phyloP scores from a whole-genome alignment of 2,113 vertebrate genomes.

The Mesoclemmys tuberculata region DNA sequence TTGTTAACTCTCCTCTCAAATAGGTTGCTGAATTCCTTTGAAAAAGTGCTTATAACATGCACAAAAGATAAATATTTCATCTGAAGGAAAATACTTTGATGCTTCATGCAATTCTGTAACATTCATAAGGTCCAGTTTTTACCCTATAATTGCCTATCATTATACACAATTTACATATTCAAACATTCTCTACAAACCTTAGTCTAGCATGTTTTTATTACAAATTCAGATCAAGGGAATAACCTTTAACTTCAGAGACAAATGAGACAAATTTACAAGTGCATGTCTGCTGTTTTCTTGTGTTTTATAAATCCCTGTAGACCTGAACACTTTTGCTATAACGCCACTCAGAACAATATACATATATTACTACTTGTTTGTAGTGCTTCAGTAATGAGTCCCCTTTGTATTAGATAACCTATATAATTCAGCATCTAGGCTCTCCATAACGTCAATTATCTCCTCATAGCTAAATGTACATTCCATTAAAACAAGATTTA shows the following conservation, averaged over 20 bases:
- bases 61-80: slow-evolving; percentile 68
- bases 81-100: slow-evolving; percentile 70
- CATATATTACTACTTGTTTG: slow-evolving; percentile 87
- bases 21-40: slow-evolving; percentile 65
- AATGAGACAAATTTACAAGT: slow-evolving; percentile 89
- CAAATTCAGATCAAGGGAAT: slow-evolving; percentile 90
- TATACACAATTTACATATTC: slow-evolving; percentile 87
- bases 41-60: slow-evolving; percentile 60
- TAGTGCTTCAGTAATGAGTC: slow-evolving; percentile 85
- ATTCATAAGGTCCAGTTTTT: slow-evolving; percentile 79
- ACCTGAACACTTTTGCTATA: slow-evolving; percentile 82
- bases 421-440: slow-evolving; percentile 77
- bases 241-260: slow-evolving; percentile 93
- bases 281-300: slow-evolving; percentile 87
- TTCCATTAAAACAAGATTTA: slow-evolving; percentile 84
- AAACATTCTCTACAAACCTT: slow-evolving; percentile 83
- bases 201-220: slow-evolving; percentile 86
- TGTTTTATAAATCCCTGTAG: slow-evolving; percentile 85
- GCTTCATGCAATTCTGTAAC: slow-evolving; percentile 58
- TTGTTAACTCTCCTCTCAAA: slow-evolving; percentile 66
- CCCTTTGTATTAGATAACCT: slow-evolving; percentile 86
- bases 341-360: slow-evolving; percentile 85
- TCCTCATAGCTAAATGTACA: slow-evolving; percentile 83
- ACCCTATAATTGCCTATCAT: slow-evolving; percentile 86
- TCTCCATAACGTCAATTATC: slow-evolving; percentile 83